Evolutionary conservation across 1,140 invertebrate genomes (phyloP), one percentile per base, ranked within the genome.

Genomic region (Bombyx mandarina): DNA sequence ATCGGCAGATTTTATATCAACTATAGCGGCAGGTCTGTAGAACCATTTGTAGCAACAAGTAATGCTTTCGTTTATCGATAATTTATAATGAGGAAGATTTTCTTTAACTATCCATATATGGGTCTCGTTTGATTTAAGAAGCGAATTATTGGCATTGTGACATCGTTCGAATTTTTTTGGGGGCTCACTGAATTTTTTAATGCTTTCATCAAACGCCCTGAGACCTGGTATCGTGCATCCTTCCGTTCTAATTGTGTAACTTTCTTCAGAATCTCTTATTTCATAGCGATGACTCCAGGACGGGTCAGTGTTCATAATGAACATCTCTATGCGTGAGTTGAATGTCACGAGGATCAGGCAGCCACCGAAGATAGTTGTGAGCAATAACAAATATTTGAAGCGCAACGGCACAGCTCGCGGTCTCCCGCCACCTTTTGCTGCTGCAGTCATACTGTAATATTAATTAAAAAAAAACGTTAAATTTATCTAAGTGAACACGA

Each of bases 181-280:
- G 42, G 58, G 67, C 57, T 86, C 85, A 54, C 81, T 72, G 55
- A 80, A 88, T 52, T 78, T 75, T 61, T 83, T 85, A n/a, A 80
- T 81, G 44, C 79, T 89, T 55, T 80, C 69, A 65, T 96, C 93
- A 52, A 91, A 91, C 0, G 94, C 91, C 64, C 93, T 91, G 54
- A 97, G 88, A 8, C 91, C 90, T 1, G 95, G 94, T 65, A 97
- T 95, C 5, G 91, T 91, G 75, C 96, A 97, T 22, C 94, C 93
- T 7, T 89, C 82, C 2, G 93, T 95, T 64, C 93, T 90, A n/a
- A 96, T 91, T 10, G 90, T 90, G 50, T 87, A 90, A 12, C 60
- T 68, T 48, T 72, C 65, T 47, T 62, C 86, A 54, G 60, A 53
- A 8, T 67, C 63, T 26, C 57, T 45, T 35, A 56, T 42, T 12